Percentiles rank a stretch among this genome's conserved stretches.
Conservation (phyloP, 2,888 invertebrate species). For the Phengaris arion region DNA sequence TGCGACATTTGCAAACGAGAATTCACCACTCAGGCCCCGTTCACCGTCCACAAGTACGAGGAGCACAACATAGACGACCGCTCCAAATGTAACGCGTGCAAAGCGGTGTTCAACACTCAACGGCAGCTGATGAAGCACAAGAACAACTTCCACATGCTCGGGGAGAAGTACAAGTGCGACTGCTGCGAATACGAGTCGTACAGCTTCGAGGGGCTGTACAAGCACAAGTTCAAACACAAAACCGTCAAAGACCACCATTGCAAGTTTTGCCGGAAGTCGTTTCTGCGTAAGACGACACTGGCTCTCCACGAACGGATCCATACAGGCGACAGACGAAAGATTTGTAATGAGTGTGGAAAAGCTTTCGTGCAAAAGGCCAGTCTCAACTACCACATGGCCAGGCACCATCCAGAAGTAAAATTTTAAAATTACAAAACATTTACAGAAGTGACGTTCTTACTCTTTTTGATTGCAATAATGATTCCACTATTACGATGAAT, state of each 20-base stretch:
- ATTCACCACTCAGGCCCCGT: constrained; percentile 55
- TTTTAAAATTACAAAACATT: constrained; percentile 43
- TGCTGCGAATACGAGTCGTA: constrained; percentile 62
- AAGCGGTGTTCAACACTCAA: constrained; percentile 55
- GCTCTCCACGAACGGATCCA: constrained; percentile 64
- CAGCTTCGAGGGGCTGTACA: constrained; percentile 54
- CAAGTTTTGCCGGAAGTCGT: constrained; percentile 65
- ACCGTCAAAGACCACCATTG: constrained; percentile 67
- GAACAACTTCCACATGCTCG: constrained; percentile 65
- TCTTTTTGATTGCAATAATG: too few relatives aligned
- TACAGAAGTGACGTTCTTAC: neutral
- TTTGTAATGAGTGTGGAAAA: constrained; percentile 60
- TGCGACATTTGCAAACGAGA: constrained; percentile 52
- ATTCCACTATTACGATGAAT: too few relatives aligned
- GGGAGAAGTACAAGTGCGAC: constrained; percentile 57
- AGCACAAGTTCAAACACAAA: constrained; percentile 66
- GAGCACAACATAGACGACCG: constrained; percentile 60
- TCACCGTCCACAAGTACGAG: constrained; percentile 56
- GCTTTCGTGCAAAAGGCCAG: constrained; percentile 72
- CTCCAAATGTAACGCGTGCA: constrained; percentile 63
- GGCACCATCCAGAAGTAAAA: constrained; percentile 65
- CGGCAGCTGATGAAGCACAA: constrained; percentile 56
- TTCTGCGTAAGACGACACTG: constrained; percentile 58
- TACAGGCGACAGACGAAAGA: constrained; percentile 62
- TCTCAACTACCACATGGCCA: constrained; percentile 68